Evolutionary conservation across 2,888 invertebrate species (phyloP).

Genomic region (Salpingus planirostris): DNA sequence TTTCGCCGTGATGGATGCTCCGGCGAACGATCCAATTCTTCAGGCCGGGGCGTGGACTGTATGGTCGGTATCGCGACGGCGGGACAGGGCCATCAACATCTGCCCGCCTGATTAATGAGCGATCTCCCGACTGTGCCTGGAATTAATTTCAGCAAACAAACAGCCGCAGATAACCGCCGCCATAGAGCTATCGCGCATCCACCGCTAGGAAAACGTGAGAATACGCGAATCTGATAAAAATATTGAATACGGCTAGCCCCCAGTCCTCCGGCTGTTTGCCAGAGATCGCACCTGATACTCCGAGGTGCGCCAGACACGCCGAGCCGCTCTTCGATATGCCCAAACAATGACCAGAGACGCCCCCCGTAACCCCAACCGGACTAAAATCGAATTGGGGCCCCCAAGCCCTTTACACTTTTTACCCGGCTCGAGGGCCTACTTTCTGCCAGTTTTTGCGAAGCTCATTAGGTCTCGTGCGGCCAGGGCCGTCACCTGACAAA

Average conservation of each 20-base stretch:
- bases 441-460: too few relatives aligned
- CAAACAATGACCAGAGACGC: slow-evolving; percentile 18
- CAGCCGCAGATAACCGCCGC: slow-evolving; percentile 37
- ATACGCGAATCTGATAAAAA: slow-evolving; percentile 42
- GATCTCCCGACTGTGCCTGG: slow-evolving; percentile 34
- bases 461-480: too few relatives aligned
- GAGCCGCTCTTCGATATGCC: slow-evolving; percentile 16
- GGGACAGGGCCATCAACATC: slow-evolving; percentile 23
- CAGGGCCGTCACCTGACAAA: slow-evolving; percentile 17
- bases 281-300: slow-evolving; percentile 31
- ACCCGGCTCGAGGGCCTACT: too few relatives aligned
- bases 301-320: slow-evolving; percentile 35
- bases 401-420: too few relatives aligned
- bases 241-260: slow-evolving; percentile 32
- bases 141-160: slow-evolving; percentile 41
- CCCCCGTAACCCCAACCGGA: too few relatives aligned
- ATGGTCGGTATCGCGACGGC: too few relatives aligned
- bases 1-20: too few relatives aligned
- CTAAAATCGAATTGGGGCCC: too few relatives aligned
- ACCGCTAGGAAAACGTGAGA: slow-evolving; percentile 39
- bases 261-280: slow-evolving; percentile 32
- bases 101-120: slow-evolving; percentile 36
- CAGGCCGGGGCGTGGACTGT: too few relatives aligned
- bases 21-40: too few relatives aligned
- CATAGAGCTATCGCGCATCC: slow-evolving; percentile 33